Evolutionary conservation across 2,113 vertebrate genomes (phyloP).

Genomic region (Ia io): DNA sequence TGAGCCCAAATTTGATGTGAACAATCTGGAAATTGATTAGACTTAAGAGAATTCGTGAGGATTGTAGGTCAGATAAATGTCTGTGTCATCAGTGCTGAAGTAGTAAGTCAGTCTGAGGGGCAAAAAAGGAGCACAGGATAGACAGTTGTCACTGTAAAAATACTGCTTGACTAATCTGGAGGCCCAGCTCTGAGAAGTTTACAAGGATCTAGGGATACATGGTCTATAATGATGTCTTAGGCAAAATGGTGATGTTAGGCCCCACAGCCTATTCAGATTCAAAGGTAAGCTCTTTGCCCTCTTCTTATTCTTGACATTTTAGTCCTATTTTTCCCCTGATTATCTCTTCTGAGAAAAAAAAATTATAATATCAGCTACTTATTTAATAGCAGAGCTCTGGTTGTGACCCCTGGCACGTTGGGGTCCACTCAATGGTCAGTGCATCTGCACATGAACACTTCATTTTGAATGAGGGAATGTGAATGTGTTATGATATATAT

Average conservation of each 20-base stretch:
- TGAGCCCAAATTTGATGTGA: slow-evolving; percentile 39
- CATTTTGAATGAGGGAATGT: background rate
- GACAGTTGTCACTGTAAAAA: background rate
- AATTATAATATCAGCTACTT: background rate
- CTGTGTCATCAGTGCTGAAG: background rate
- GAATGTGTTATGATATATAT: background rate
- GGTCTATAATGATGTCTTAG: background rate
- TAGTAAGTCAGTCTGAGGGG: slow-evolving; percentile 14
- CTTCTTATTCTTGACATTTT: background rate
- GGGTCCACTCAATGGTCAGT: too few relatives aligned
- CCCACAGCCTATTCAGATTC: background rate
- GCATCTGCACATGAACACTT: background rate
- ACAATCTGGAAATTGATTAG: slow-evolving; percentile 34
- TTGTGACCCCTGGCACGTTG: too few relatives aligned
- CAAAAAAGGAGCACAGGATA: background rate
- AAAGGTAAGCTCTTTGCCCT: background rate
- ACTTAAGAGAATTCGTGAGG: slow-evolving; percentile 22
- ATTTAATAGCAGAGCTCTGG: too few relatives aligned
- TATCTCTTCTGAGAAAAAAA: background rate
- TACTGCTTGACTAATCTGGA: background rate
- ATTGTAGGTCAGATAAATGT: slow-evolving; percentile 32
- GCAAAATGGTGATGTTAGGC: background rate
- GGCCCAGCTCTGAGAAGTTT: background rate
- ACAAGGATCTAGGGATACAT: background rate
- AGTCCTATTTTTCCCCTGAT: background rate